These are phyloP conservation scores for Sylvia atricapilla DNA, from an alignment of 2,113 vertebrate genomes.

Conservation along the genomic window DNA sequence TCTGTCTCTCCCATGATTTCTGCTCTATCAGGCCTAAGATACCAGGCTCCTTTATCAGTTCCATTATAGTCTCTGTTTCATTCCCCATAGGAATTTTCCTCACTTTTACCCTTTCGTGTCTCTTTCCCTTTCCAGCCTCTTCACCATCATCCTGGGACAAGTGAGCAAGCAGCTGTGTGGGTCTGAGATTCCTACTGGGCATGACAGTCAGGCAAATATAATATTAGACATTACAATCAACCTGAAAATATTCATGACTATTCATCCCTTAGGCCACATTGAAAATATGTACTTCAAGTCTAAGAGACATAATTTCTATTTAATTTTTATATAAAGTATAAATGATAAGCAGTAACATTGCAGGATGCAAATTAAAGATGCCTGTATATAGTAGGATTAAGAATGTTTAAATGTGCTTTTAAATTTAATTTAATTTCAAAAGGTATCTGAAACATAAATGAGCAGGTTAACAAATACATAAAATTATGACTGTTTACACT, in stretches of 20 bases:
- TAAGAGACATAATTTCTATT: not conserved
- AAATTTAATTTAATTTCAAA: not conserved
- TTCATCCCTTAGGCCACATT: not conserved
- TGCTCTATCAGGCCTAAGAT: not conserved
- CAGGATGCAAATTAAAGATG: not conserved
- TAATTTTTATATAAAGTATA: not conserved
- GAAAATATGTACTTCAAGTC: not conserved
- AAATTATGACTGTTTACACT: not conserved
- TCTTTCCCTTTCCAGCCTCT: not conserved
- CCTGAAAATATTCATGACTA: not conserved
- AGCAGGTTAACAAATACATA: not conserved
- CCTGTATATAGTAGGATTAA: not conserved
- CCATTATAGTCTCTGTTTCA: not conserved
- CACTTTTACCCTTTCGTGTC: not conserved
- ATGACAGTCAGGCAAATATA: not conserved
- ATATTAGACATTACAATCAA: not conserved
- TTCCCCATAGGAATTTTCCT: not conserved
- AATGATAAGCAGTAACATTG: not conserved
- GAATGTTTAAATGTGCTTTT: not conserved
- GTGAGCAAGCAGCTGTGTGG: not conserved
- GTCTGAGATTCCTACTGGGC: not conserved
- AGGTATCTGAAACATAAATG: not conserved
- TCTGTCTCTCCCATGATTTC: not conserved
- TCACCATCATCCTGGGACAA: not conserved
- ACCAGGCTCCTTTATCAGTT: not conserved